Base-by-base conservation (phyloP, 2,888 invertebrate genomes). In the Agrypnus murinus region DNA sequence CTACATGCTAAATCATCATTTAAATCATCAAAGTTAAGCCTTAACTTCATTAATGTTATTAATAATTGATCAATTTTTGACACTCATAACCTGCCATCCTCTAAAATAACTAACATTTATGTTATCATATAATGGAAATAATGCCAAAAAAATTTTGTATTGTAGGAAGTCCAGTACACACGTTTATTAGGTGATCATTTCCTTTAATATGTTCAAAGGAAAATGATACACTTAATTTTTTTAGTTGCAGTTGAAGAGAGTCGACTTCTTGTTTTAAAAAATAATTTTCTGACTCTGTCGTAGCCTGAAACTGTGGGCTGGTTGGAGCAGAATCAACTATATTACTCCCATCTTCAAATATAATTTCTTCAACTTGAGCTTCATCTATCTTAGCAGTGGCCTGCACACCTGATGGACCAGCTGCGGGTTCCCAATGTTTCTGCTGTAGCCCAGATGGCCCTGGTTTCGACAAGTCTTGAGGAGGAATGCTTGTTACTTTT, bases 21-120 rank as follows among this genome's bases (percentile, higher is more conserved):
- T 8, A 55, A n/a, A n/a, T n/a, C n/a, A n/a, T n/a, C 66, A 9
- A 75, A 62, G 50, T 75, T 77, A 66, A 4, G 45, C 0, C 17
- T 4, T 45, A 72, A 65, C 46, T 77, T 75, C 74, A 77, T 77
- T 34, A 74, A 55, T 8, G 73, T 70, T 53, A 76, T 60, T 46
- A 8, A 46, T 46, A 76, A 43, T 40, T 75, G 75, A 68, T 76
- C 72, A 4, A 50, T 50, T 69, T 62, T 72, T n/a, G 66, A 17
- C 14, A 71, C 34, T 6, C 63, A 69, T 55, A 65, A 7, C 4
- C 7, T 7, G 15, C 46, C 6, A 69, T 72, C 2, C 66, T 48
- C 74, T 73, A 75, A 9, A 57, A 31, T 9, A 34, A 12, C 60
- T 75, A 71, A 68, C 74, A 75, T 71, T 60, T 40, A 74, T 46